Evolutionary conservation across 2,797 vertebrate species (phyloP), one percentile per base, ranked within the genome.

Genomic region (Myotis findleyi): DNA sequence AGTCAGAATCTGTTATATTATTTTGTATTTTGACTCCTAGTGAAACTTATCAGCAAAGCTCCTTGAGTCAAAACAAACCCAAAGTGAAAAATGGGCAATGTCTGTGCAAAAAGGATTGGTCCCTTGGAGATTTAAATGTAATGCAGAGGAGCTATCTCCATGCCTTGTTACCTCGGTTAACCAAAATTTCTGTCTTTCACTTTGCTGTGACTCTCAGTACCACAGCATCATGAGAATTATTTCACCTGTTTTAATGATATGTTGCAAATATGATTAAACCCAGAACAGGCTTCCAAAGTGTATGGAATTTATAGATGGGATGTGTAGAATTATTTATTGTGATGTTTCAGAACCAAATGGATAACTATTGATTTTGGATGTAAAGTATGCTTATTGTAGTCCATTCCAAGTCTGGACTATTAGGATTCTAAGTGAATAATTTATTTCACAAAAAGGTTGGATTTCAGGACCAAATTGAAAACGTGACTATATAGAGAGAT

Each of bases 401-500:
- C 25, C 49, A 51, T 57, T 68, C 21, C 6, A 30, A n/a, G 13
- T 82, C 36, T 57, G 30, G 18, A 83, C 13, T 87, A n/a, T 66
- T 81, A 55, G 21, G 30, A 38, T 62, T 83, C 38, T 84, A 84
- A 94, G 62, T 38, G 38, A 33, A 25, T 71, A 44, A 38, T 59
- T 2, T 21, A 21, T 59, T 84, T 87, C 47, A 47, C 55, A 83
- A 57, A 81, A 17, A 71, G 36, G 33, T 69, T 82, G 17, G 18
- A 38, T 79, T 91, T 91, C 10, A 64, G 44, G 47, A 66, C 9
- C 81, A 94, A 75, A 84, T 36, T 64, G 13, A 84, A 86, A 86
- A 53, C 30, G 18, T 66, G 38, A 33, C 23, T 83, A 51, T 44
- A 33, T 18, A 68, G 33, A 85, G 18, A n/a, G 18, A 53, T 27